Evolutionary conservation across 2,113 vertebrate genomes (phyloP).

Genomic region (Syngnathus typhle): DNA sequence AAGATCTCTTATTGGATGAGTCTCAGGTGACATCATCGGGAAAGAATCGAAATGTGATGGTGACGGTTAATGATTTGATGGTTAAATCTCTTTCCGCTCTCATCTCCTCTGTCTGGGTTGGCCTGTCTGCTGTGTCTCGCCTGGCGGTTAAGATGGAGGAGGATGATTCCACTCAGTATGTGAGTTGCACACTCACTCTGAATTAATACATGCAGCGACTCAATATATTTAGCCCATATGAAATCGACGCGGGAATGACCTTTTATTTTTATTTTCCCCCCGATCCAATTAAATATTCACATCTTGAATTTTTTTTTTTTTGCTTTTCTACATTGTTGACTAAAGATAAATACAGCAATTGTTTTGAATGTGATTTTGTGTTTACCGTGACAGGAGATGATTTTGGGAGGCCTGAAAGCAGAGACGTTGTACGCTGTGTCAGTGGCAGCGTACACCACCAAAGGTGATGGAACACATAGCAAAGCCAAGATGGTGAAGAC

Average conservation of each 20-base stretch:
- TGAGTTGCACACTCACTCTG: slow-evolving; percentile 67
- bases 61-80: slow-evolving; percentile 20
- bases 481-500: slow-evolving; percentile 85
- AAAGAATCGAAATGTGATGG: slow-evolving; percentile 25
- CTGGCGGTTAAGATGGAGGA: slow-evolving; percentile 82
- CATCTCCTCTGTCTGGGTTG: slow-evolving; percentile 44
- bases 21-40: slow-evolving; percentile 77
- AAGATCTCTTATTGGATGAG: slow-evolving; percentile 88
- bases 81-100: slow-evolving; percentile 34
- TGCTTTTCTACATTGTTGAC: too few species aligned
- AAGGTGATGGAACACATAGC: slow-evolving; percentile 90
- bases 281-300: too few species aligned
- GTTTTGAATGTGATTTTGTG: slow-evolving; percentile 3
- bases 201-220: background rate
- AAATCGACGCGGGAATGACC: background rate
- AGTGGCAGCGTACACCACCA: slow-evolving; percentile 92
- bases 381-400: slow-evolving; percentile 75
- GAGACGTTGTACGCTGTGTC: slow-evolving; percentile 88
- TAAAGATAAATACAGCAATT: too few species aligned
- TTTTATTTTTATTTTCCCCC: background rate
- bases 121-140: slow-evolving; percentile 56
- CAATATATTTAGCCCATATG: background rate
- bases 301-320: too few species aligned
- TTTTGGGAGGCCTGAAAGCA: slow-evolving; percentile 83
- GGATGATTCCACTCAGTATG: slow-evolving; percentile 90